Conservation (phyloP, 2,113 vertebrate species). For the Motacilla alba region DNA sequence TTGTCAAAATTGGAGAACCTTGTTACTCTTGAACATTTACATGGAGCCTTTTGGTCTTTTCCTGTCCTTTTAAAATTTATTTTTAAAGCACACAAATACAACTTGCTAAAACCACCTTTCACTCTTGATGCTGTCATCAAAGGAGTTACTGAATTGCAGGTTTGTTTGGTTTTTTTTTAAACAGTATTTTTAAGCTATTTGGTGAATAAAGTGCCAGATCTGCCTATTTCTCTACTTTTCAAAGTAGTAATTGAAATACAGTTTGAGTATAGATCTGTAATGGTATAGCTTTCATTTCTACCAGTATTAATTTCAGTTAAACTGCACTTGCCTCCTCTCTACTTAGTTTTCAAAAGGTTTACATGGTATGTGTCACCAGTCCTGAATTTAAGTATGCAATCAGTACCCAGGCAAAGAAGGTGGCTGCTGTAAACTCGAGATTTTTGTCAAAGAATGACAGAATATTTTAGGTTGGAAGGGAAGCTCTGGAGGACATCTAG, state of each 20-base stretch:
- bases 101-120: not conserved
- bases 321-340: not conserved
- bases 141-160: not conserved
- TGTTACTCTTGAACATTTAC: not conserved
- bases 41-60: not conserved
- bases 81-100: not conserved
- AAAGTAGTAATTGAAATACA: not conserved
- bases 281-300: not conserved
- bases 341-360: not conserved
- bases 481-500: not conserved
- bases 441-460: not conserved
- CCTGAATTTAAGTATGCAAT: not conserved
- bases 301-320: not conserved
- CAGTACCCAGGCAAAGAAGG: not conserved
- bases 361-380: not conserved
- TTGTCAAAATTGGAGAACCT: not conserved
- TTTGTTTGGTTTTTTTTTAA: rapidly evolving
- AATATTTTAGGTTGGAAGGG: not conserved
- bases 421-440: not conserved
- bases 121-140: not conserved
- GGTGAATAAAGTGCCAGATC: not conserved
- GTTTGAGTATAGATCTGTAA: not conserved
- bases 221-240: not conserved
- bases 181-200: not conserved
- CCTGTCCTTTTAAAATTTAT: not conserved